A percentile compares a stretch with the other conserved stretches of the same genome.
These are phyloP conservation scores for Lasaia peninsularis DNA, from an alignment of 1,140 invertebrate species.

Conservation along the genomic window DNA sequence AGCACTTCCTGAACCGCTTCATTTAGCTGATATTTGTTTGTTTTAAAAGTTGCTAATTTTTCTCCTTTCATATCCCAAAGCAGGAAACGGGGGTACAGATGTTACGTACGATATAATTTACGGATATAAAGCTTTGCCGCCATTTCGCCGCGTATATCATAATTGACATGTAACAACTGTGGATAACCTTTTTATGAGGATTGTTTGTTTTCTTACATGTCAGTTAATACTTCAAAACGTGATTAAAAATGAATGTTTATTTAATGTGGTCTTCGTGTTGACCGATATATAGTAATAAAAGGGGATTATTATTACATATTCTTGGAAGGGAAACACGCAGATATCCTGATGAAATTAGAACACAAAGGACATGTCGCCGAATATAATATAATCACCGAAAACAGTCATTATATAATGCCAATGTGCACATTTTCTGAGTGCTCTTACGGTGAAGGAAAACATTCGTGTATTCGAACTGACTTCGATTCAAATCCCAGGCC, in stretches of 20 bases:
- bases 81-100: not conserved
- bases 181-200: not conserved
- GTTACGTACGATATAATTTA: not conserved
- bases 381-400: too few species aligned
- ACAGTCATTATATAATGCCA: too few species aligned
- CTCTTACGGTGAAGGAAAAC: too few species aligned
- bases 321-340: too few species aligned
- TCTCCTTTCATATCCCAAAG: not conserved
- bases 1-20: not conserved
- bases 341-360: too few species aligned
- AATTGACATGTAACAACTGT: not conserved
- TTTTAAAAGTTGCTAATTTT: not conserved
- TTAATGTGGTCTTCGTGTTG: not conserved
- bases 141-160: not conserved
- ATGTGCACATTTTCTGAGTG: too few species aligned
- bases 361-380: too few species aligned
- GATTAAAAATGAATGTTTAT: not conserved
- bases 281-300: not conserved
- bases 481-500: too few species aligned
- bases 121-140: not conserved
- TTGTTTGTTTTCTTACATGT: not conserved
- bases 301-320: too few species aligned
- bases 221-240: not conserved
- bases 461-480: too few species aligned
- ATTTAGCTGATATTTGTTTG: slow-evolving; percentile 6